A percentile compares a stretch with the other conserved stretches of the same genome.
Evolutionary conservation across 2,113 vertebrate species (phyloP).

Genomic region (Pollimyrus isidori): DNA sequence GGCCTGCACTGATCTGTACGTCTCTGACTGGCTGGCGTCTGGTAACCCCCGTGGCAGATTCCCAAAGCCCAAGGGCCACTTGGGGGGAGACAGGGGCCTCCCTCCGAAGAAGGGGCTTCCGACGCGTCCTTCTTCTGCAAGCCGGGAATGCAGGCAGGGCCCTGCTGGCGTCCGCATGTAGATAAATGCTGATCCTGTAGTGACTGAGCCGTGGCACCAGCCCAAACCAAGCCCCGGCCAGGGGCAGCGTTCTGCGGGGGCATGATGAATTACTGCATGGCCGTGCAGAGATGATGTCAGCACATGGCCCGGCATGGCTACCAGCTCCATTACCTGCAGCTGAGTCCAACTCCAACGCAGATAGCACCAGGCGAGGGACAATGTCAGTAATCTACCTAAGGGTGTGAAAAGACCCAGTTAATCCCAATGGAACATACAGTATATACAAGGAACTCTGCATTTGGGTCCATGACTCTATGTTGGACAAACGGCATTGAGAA

Average conservation of each 20-base stretch:
- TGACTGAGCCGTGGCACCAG: not conserved
- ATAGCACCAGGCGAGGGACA: not conserved
- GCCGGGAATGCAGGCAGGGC: not conserved
- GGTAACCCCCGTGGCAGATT: not conserved
- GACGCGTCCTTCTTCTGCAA: not conserved
- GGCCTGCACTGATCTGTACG: not conserved
- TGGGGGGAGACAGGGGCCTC: too few relatives aligned
- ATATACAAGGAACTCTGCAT: not conserved
- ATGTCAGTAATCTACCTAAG: not conserved
- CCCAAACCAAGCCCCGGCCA: not conserved
- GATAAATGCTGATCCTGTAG: not conserved
- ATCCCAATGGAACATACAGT: not conserved
- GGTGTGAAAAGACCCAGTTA: not conserved
- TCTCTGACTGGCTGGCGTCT: not conserved
- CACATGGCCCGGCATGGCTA: too few relatives aligned
- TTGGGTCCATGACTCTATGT: not conserved
- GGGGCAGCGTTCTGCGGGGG: not conserved
- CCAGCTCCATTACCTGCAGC: not conserved
- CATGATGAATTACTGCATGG: not conserved
- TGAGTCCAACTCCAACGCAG: too few relatives aligned
- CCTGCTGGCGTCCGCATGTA: not conserved
- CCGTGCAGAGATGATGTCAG: not conserved
- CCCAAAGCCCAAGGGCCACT: not conserved
- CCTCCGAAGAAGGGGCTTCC: too few relatives aligned
- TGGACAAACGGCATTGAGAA: not conserved